Base-by-base conservation (phyloP, 2,888 invertebrate species). In the Andricus quercusramuli region DNA sequence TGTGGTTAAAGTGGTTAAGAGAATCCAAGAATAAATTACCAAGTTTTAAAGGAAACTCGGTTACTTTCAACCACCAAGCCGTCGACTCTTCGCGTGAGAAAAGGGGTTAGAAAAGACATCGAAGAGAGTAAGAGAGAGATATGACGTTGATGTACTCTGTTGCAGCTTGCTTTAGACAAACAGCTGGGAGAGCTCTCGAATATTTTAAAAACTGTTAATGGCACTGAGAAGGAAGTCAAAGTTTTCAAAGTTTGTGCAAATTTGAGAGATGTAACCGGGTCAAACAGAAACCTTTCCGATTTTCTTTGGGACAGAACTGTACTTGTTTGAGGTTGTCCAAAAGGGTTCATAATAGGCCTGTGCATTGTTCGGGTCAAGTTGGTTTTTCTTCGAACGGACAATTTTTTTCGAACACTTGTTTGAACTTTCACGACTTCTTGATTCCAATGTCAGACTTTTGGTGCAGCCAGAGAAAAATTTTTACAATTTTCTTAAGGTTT, bases 1-100 rank as follows among this genome's bases (percentile, higher is more conserved):
- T 32, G 47, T 15, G 32, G 65, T 64, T 78, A 62, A 77, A 79
- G 62, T 70, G 78, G 67, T 83, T 80, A 78, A 76, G 77, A 68
- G 78, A 80, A 76, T 79, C 79, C 85, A 79, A 82, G 83, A 88
- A 88, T 89, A 88, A 88, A 89, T 88, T 88, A 81, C 79, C 83
- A 88, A 89, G 87, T 88, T 89, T 88, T 86, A 86, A 86, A 86
- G 86, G 83, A 83, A 87, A 86, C 85, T 84, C 81, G 80, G 68
- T 79, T 83, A 64, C 82, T 68, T 76, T 59, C 66, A 79, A 83
- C 84, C 82, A 70, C 83, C 79, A 79, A 82, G 78, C 83, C 81
- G 78, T 78, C 78, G 80, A 82, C 79, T 82, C 77, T 80, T 80
- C 64, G 79, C 83, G 81, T 80, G 77, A 65, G 65, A 67, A 51